These are phyloP conservation scores for Cosmia pyralina DNA, from an alignment of 2,888 invertebrate genomes.

Conservation along the genomic window DNA sequence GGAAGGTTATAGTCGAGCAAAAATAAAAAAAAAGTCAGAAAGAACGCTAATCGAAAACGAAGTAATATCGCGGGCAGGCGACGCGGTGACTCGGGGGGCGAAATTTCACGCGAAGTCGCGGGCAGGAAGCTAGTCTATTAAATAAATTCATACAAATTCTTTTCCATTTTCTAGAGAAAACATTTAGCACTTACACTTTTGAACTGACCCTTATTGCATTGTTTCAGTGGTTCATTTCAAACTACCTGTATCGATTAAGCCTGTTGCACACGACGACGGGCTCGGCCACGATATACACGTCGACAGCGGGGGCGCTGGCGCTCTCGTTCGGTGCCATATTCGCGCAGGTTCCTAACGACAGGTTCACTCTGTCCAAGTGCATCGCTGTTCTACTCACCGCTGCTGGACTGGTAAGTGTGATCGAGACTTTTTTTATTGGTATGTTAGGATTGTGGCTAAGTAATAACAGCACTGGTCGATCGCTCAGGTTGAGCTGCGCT, in stretches of 20 bases:
- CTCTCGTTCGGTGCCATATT: conserved; percentile 96
- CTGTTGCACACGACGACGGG: conserved; percentile 95
- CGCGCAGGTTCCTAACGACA: conserved; percentile 95
- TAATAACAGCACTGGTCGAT: too few species aligned
- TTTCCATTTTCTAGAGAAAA: not conserved
- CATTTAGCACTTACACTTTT: not conserved
- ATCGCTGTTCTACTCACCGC: conserved; percentile 95
- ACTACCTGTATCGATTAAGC: conserved; percentile 97
- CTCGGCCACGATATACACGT: conserved; percentile 96
- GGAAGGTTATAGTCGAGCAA: too few species aligned
- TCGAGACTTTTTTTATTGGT: not conserved
- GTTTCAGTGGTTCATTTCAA: conserved; percentile 98
- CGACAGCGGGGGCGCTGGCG: conserved; percentile 97
- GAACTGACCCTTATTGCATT: conserved; percentile 27
- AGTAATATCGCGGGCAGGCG: too few species aligned
- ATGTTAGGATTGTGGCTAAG: not conserved
- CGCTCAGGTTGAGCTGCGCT: too few species aligned
- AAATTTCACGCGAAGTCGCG: not conserved
- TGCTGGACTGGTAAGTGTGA: conserved; percentile 93
- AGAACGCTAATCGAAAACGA: too few species aligned
- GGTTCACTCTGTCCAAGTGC: conserved; percentile 96
- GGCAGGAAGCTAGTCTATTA: too few species aligned
- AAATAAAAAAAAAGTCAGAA: too few species aligned
- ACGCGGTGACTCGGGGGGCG: too few species aligned
- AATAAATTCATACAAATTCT: too few species aligned